These are phyloP conservation scores for Poecilia wingei DNA, from an alignment of 2,797 vertebrate species.

Conservation along the genomic window DNA sequence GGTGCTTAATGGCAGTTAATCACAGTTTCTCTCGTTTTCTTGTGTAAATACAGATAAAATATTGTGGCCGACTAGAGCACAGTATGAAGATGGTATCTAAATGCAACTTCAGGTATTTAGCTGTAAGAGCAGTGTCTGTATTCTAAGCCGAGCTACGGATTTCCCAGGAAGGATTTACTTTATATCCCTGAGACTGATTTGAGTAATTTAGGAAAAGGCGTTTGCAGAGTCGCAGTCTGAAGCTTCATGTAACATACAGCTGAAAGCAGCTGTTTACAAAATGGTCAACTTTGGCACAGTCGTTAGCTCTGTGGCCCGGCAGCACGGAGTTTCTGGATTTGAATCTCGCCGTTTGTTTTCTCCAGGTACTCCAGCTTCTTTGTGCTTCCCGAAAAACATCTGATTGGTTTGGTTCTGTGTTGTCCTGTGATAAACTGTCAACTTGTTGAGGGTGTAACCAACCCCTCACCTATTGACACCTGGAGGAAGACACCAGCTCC, in stretches of 20 bases:
- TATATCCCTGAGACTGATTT: background rate
- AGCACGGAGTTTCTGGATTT: background rate
- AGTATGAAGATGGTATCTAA: background rate
- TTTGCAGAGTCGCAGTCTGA: background rate
- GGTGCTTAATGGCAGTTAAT: conserved; percentile 43
- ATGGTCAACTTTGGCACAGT: background rate
- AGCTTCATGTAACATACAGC: background rate
- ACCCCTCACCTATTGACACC: background rate
- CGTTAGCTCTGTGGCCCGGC: background rate
- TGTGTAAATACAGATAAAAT: conserved; percentile 62
- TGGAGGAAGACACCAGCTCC: background rate
- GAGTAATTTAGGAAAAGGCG: background rate
- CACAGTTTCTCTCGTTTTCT: conserved; percentile 1
- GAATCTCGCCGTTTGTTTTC: background rate
- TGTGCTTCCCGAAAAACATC: background rate
- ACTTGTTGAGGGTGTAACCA: background rate
- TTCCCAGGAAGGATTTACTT: background rate
- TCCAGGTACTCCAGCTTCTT: background rate
- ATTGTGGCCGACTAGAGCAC: background rate
- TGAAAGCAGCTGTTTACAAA: background rate
- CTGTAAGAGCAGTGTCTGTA: background rate
- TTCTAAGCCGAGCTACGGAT: background rate
- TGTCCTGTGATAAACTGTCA: background rate
- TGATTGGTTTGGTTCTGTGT: background rate
- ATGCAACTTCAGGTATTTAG: background rate